Evolutionary conservation across 2,113 vertebrate species (phyloP), one percentile per base, ranked within the genome.

Genomic region (Poeciliopsis prolifica): DNA sequence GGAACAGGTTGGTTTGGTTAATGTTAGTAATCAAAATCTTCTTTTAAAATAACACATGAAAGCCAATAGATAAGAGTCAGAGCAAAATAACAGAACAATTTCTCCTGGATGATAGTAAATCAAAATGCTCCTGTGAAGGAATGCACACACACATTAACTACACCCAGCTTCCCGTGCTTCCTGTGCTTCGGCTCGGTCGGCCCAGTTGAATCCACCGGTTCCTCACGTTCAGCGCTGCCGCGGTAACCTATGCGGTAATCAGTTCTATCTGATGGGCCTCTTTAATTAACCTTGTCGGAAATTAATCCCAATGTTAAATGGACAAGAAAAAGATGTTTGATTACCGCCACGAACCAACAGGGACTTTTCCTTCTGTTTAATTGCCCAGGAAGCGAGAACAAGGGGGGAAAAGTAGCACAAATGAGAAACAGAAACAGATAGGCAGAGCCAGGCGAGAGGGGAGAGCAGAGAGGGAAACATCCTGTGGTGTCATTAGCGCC

Each of bases 201-300:
- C 51, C 22, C 22, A 2, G 51, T 54, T 54, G 24, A 17, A 22
- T 54, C 7, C 8, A 54, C 22, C 28, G 60, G 22, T 19, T 65
- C 10, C 75, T 72, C 65, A 68, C 82, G 71, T 78, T 71, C 73
- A 79, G 33, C 85, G 66, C 74, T 75, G 90, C 87, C 85, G 93
- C 91, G 84, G 90, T 93, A 95, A 95, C 93, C 94, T 94, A 94
- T 93, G 90, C 92, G 88, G 92, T 93, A 92, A 95, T 94, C 93
- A 92, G 84, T 88, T 89, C 84, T 89, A 93, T 94, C 92, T 94
- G 92, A 94, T 92, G 91, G 90, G 92, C 92, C 90, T 93, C 89
- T 93, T 94, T 94, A 94, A 95, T 95, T 95, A 95, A 94, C 93
- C 93, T 94, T 92, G 90, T 91, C 91, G 92, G 90, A 94, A 94